Base-by-base conservation (phyloP, 2,888 invertebrate genomes). In the Ormia ochracea region DNA sequence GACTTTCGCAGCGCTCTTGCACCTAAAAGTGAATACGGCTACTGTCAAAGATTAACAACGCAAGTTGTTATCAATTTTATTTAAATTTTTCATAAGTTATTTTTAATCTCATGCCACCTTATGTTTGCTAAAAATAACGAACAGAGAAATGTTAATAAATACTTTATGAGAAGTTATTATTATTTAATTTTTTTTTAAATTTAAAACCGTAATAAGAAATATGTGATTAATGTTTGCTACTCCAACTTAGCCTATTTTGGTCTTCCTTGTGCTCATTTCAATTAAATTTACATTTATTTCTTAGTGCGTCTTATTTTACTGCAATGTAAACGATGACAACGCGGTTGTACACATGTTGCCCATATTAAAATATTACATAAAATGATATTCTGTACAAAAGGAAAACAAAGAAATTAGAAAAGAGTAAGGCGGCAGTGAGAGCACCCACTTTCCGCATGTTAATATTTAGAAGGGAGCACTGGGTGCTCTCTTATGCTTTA, bases 351-450 rank as follows among this genome's bases (percentile, higher is more conserved):
- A 78, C 77, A 81, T 82, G 82, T 80, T 76, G 81, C 77, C 79
- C 75, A 69, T 76, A 82, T 82, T 82, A 82, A 82, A 82, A 82
- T 80, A 82, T 82, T 83, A 77, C 83, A 82, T 38, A 86, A 87
- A 87, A 86, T 86, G 87, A 87, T 86, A 87, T 86, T 87, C 84
- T 84, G 58, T 63, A 68, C 61, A 74, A 54, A 66, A 56, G 14
- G 48, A 52, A 48, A 50, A 48, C 12, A 38, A 33, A 45, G 59
- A 50, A 58, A 54, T 23, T 33, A 14, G 38, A 17, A 17, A 31
- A 31, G 48, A 6, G 28, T 31, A n/a, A 4, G 3, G 36, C 43
- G 31, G 2, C n/a, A 52, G 36, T 38, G 19, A 59, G 61, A n/a
- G n/a, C 59, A 48, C 26, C 17, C 48, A 48, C 7, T 33, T 58